Conservation (phyloP, 2,113 vertebrate species). For the Microcebus griseorufus region DNA sequence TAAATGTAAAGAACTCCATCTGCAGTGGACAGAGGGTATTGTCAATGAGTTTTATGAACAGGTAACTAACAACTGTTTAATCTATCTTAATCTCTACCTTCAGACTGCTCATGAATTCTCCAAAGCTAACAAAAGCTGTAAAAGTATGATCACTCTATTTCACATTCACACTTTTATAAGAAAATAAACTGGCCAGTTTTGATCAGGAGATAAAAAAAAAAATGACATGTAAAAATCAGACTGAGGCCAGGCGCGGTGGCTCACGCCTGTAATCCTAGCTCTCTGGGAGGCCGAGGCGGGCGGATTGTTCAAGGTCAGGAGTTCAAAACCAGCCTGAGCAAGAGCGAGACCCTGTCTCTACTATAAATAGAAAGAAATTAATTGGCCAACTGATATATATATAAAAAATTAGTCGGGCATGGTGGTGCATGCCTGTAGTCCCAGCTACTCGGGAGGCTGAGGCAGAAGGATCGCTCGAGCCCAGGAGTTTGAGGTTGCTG, state of each 20-base stretch:
- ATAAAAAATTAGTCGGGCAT: too few relatives aligned
- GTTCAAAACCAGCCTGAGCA: too few relatives aligned
- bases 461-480: too few relatives aligned
- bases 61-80: constrained; percentile 81
- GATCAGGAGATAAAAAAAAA: neutral
- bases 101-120: neutral
- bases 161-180: neutral
- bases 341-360: too few relatives aligned
- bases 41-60: constrained; percentile 99
- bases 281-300: too few relatives aligned
- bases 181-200: neutral
- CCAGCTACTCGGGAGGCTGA: too few relatives aligned
- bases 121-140: neutral
- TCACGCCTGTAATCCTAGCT: too few relatives aligned
- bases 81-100: neutral
- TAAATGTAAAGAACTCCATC: constrained; percentile 95
- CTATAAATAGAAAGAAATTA: too few relatives aligned
- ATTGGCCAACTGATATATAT: too few relatives aligned
- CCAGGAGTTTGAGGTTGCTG: too few relatives aligned
- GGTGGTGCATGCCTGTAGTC: too few relatives aligned
- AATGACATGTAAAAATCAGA: neutral
- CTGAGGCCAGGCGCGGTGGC: neutral
- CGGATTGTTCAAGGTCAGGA: too few relatives aligned
- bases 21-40: constrained; percentile 98
- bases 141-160: neutral